Percentiles rank a stretch among this genome's conserved stretches.
Conservation (phyloP, 2,113 vertebrate species). For the Helogale parvula region DNA sequence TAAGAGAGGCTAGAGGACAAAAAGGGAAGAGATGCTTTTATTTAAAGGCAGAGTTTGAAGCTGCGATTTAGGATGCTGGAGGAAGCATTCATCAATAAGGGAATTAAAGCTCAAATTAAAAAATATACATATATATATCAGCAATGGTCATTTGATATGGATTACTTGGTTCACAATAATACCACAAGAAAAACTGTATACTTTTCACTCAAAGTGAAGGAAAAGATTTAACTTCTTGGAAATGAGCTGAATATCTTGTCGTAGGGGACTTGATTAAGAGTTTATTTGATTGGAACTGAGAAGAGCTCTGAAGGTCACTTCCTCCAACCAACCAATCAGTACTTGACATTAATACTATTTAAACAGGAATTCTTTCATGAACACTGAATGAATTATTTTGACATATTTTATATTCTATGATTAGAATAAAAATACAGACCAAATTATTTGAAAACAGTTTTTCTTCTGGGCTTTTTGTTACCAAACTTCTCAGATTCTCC, state of each 20-base stretch:
- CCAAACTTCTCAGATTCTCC: slow-evolving; percentile 20
- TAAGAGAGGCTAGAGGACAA: slow-evolving; percentile 47
- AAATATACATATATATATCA: not conserved
- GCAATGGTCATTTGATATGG: slow-evolving; percentile 28
- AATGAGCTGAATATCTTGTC: not conserved
- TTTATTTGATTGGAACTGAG: not conserved
- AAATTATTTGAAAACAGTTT: slow-evolving; percentile 14
- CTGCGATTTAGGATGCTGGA: not conserved
- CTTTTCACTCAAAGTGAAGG: not conserved
- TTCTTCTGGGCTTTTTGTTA: not conserved
- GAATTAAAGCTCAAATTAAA: slow-evolving; percentile 74
- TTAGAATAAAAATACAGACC: slow-evolving; percentile 34
- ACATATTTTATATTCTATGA: slow-evolving; percentile 27
- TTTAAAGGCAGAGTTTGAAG: slow-evolving; percentile 55
- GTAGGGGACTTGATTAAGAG: not conserved
- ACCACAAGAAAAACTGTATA: not conserved
- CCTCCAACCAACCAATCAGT: not conserved
- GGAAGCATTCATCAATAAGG: slow-evolving; percentile 47
- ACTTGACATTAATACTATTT: not conserved
- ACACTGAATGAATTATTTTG: not conserved
- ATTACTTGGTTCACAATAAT: slow-evolving; percentile 65
- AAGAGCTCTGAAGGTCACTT: not conserved
- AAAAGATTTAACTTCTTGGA: slow-evolving; percentile 10
- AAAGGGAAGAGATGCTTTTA: slow-evolving; percentile 44
- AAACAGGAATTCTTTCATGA: not conserved